These are phyloP conservation scores for Allolobophora icterica DNA, from an alignment of 2,888 invertebrate species.

Conservation along the genomic window DNA sequence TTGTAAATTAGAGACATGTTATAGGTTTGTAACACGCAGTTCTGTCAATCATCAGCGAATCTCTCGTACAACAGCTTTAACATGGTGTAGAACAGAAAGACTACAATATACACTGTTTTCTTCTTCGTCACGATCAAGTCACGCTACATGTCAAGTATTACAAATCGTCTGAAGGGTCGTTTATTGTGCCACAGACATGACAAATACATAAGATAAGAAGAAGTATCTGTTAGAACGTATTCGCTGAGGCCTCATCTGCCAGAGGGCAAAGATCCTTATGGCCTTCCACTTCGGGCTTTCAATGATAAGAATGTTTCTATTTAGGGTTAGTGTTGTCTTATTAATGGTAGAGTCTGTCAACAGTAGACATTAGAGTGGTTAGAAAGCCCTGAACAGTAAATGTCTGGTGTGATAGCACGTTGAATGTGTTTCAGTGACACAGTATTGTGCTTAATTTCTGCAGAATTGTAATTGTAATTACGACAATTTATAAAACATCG, in stretches of 20 bases:
- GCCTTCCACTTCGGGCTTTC: background rate
- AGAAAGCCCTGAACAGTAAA: background rate
- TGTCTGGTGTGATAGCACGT: background rate
- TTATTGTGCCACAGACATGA: background rate
- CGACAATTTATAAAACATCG: too few species aligned
- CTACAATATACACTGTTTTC: background rate
- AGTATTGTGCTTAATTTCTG: too few species aligned
- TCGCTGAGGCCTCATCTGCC: background rate
- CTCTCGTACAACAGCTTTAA: too few species aligned
- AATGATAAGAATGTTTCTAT: background rate
- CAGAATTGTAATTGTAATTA: too few species aligned
- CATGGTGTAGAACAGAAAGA: too few species aligned
- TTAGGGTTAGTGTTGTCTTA: background rate
- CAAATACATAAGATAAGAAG: background rate
- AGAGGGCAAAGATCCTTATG: background rate
- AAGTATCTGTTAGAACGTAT: background rate
- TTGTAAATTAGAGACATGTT: too few species aligned
- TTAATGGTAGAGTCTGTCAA: background rate
- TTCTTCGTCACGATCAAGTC: background rate
- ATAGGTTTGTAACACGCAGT: too few species aligned
- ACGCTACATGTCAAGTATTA: background rate
- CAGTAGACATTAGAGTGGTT: background rate
- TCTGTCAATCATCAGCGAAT: too few species aligned
- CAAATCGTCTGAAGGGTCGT: background rate
- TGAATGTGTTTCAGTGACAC: background rate